Evolutionary conservation across 1,140 invertebrate genomes (phyloP), one percentile per base, ranked within the genome.

Genomic region (Apis florea): DNA sequence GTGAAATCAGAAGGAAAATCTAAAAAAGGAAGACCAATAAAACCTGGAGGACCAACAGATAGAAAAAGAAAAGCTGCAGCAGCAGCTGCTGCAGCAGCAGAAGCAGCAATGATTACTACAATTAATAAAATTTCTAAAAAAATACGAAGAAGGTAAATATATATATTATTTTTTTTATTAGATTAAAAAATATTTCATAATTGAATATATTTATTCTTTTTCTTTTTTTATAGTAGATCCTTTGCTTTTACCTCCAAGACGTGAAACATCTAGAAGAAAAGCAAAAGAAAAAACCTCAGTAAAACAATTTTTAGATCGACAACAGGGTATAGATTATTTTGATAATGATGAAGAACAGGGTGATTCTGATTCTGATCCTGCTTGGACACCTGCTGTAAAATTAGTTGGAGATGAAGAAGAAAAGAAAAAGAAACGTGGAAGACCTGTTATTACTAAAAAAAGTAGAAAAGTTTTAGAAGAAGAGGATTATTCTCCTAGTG

Each of bases 331-430:
- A 67, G 92, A 94, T 82, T 92, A 93, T 73, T 93, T 90, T 51
- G 93, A 94, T 66, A 92, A 93, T 64, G 94, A 94, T 8, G 94
- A 94, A 51, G 93, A 94, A 77, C 90, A 92, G 49, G 92, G 92
- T 58, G 95, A 96, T 91, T 96, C 95, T 12, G 96, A 96, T 91
- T 95, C 95, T 17, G 96, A 96, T 94, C 96, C 96, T 15, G 96
- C 95, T 12, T 97, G 96, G 96, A 96, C 95, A 26, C 96, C 96
- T 11, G 94, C 95, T 70, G 94, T 94, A 49, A 95, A 95, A 89
- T 75, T 90, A 40, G 79, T 89, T 56, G 92, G 90, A 1, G 92
- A 93, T 4, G 92, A 93, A 40, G 92, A 92, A 11, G 90, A 93
- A 0, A 92, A 92, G 49, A 90, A 90, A 59, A 93, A 92, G 58